Evolutionary conservation across 2,888 invertebrate genomes (phyloP), one percentile per base, ranked within the genome.

Genomic region (Dromius quadrimaculatus): DNA sequence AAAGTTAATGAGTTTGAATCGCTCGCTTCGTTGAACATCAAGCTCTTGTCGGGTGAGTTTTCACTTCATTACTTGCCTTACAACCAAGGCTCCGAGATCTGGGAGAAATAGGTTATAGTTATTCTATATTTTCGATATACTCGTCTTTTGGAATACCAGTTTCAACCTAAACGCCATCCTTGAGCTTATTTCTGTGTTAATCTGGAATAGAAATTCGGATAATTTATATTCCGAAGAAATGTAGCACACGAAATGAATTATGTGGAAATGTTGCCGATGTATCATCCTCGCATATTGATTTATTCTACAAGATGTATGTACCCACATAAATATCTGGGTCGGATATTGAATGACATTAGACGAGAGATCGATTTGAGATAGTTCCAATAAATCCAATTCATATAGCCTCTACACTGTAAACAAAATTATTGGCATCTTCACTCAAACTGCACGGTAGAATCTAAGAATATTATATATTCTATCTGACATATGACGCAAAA

Each of bases 1-100:
- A 43, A 62, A 43, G 28, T 15, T 62, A 62, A 62, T 62, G 62
- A 62, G 62, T 62, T 62, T 43, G 62, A 62, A 62, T 43, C 62
- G 62, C 43, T 43, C 62, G 43, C 41, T 62, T 23, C 43, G 28
- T 36, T 62, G 62, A 62, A 62, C 62, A 43, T 43, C 62, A 62
- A 34, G 23, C 43, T 15, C 43, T 62, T 28, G 43, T 43, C 62
- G 62, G 17, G 23, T 41, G 23, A 43, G 43, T 62, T 43, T 62
- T 38, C 62, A 62, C 62, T 62, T 62, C 62, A 62, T 62, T 62
- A 43, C 28, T 43, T 62, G 62, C 62, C 17, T 54, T 28, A 19
- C 43, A 17, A 15, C 17, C 36, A 2, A 5, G 13, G 43, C 43
- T 20, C 43, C 13, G 19, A 3, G 38, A 41, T 20, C 43, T 23